A percentile compares a stretch with the other conserved stretches of the same genome.
phyloP scores from a whole-genome alignment of 1,140 invertebrate genomes.

The Calosoma granatense region DNA sequence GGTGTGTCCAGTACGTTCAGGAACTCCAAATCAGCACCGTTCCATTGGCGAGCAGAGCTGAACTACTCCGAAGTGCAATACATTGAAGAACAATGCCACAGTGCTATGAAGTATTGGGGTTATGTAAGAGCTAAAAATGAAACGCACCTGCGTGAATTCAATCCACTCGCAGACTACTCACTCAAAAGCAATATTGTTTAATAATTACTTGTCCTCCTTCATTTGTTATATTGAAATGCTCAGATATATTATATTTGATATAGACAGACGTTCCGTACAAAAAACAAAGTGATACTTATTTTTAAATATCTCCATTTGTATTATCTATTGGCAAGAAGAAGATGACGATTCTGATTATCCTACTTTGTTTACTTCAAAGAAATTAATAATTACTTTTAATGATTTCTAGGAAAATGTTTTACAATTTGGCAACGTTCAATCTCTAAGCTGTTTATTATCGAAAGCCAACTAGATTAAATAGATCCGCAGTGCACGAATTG shows the following conservation, averaged over 20 bases:
- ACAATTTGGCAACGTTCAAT: too few species aligned
- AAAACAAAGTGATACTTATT: too few species aligned
- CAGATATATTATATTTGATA: background rate
- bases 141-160: slow-evolving; percentile 43
- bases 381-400: too few species aligned
- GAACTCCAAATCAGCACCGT: slow-evolving; percentile 70
- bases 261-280: background rate
- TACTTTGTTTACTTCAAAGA: too few species aligned
- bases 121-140: slow-evolving; percentile 47
- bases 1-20: slow-evolving; percentile 75
- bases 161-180: slow-evolving; percentile 40
- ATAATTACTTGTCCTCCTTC: background rate
- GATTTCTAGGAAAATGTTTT: too few species aligned
- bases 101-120: slow-evolving; percentile 75
- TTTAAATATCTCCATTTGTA: too few species aligned
- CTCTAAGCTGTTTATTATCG: too few species aligned
- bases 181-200: slow-evolving; percentile 5
- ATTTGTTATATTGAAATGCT: background rate
- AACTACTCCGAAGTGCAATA: slow-evolving; percentile 54
- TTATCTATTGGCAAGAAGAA: too few species aligned
- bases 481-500: too few species aligned
- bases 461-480: too few species aligned
- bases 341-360: too few species aligned
- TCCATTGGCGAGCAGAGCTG: slow-evolving; percentile 72
- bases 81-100: slow-evolving; percentile 53